These are phyloP conservation scores for Drosophila trapezifrons DNA, from an alignment of 1,140 invertebrate species.

Conservation along the genomic window DNA sequence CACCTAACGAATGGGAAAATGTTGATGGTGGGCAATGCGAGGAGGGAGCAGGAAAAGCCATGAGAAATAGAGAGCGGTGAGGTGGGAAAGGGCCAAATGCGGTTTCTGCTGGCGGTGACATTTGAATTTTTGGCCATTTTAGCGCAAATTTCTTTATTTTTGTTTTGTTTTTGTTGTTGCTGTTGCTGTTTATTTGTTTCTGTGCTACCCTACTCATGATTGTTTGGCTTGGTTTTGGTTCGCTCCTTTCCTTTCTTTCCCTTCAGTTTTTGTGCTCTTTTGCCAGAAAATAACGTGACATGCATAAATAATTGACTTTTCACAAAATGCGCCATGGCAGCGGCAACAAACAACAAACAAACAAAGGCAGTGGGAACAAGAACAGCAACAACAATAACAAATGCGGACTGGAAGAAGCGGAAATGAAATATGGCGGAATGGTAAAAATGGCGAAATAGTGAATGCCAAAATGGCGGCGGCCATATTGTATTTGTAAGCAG, in stretches of 20 bases:
- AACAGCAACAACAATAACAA: slow-evolving; percentile 43
- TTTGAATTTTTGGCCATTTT: slow-evolving; percentile 62
- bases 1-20: slow-evolving; percentile 43
- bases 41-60: slow-evolving; percentile 3
- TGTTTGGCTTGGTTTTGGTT: slow-evolving; percentile 27
- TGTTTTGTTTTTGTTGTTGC: slow-evolving; percentile 1
- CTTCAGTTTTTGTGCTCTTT: slow-evolving; percentile 30
- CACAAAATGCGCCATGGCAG: slow-evolving; percentile 57
- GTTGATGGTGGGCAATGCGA: slow-evolving; percentile 29
- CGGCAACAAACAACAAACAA: slow-evolving; percentile 40
- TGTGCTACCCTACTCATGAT: slow-evolving; percentile 45
- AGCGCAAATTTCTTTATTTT: slow-evolving; percentile 54
- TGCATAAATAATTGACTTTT: slow-evolving; percentile 78
- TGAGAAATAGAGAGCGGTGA: background rate
- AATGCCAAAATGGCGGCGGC: slow-evolving; percentile 72
- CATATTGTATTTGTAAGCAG: slow-evolving; percentile 53
- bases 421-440: slow-evolving; percentile 76
- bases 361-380: slow-evolving; percentile 41
- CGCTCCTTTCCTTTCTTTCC: slow-evolving; percentile 23
- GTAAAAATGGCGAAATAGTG: slow-evolving; percentile 58
- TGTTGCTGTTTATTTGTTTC: slow-evolving; percentile 17
- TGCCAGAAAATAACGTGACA: slow-evolving; percentile 73
- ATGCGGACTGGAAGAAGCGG: slow-evolving; percentile 26
- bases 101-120: slow-evolving; percentile 55
- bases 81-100: slow-evolving; percentile 15